phyloP scores from a whole-genome alignment of 2,888 invertebrate genomes.

The Hyles lineata region DNA sequence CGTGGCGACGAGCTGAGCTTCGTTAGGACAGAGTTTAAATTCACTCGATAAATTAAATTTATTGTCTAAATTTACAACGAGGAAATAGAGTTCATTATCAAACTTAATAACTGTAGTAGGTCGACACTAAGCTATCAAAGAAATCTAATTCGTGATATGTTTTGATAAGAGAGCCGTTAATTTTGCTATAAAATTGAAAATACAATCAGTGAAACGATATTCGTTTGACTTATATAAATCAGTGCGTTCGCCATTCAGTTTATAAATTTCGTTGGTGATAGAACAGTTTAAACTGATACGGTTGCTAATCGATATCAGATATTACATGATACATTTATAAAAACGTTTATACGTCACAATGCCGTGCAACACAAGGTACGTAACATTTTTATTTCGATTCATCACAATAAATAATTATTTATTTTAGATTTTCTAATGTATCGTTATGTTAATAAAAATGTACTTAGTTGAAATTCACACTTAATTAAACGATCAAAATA shows the following conservation, averaged over 20 bases:
- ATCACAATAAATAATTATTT: not conserved
- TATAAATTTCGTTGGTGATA: constrained; percentile 9
- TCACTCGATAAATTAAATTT: not conserved
- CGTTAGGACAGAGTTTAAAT: not conserved
- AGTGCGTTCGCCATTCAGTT: constrained; percentile 27
- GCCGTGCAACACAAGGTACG: constrained; percentile 40
- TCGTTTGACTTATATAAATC: constrained; percentile 30
- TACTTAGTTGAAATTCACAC: too few relatives aligned
- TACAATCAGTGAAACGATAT: constrained; percentile 39
- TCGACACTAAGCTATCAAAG: constrained; percentile 39
- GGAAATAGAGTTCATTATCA: constrained; percentile 39
- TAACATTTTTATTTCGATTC: constrained; percentile 10
- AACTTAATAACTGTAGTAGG: constrained; percentile 39
- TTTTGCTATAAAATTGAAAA: constrained; percentile 35
- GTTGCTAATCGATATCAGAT: constrained; percentile 4
- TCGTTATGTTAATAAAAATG: too few relatives aligned
- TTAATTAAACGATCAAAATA: too few relatives aligned
- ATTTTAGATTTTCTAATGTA: not conserved
- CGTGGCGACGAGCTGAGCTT: constrained; percentile 12
- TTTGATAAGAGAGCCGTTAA: constrained; percentile 38
- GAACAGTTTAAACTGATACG: not conserved
- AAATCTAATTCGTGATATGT: constrained; percentile 41
- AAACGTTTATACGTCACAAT: constrained; percentile 34
- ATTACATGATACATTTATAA: not conserved
- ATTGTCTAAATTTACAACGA: not conserved